phyloP scores from a whole-genome alignment of 2,888 invertebrate genomes.

The Drosophila paucipuncta region DNA sequence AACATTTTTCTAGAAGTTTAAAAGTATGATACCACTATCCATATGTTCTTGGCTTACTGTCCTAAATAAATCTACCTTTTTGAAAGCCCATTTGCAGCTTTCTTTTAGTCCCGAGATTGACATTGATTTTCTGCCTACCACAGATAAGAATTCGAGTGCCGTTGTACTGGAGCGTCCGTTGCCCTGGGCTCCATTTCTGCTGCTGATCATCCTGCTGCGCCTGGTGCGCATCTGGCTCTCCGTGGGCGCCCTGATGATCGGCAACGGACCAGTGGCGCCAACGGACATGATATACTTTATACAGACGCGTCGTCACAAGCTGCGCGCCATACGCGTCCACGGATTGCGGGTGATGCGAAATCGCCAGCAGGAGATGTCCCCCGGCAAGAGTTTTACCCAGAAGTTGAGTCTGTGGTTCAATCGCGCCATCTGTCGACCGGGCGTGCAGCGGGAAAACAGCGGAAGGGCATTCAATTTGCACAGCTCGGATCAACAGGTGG shows the following conservation, averaged over 20 bases:
- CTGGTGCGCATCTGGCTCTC: conserved; percentile 76
- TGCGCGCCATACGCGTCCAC: conserved; percentile 79
- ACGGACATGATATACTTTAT: conserved; percentile 80
- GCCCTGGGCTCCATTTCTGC: conserved; percentile 82
- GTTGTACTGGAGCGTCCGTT: conserved; percentile 77
- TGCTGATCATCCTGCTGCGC: conserved; percentile 80
- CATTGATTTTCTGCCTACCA: not conserved
- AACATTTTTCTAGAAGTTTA: not conserved
- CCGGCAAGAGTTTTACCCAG: conserved; percentile 43
- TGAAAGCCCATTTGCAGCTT: not conserved
- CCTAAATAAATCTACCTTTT: not conserved
- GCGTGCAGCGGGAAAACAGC: conserved; percentile 54
- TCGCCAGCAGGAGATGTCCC: conserved; percentile 55
- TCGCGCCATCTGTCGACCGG: conserved; percentile 77
- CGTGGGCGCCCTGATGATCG: conserved; percentile 76
- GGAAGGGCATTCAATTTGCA: conserved; percentile 27
- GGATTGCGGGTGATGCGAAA: conserved; percentile 73
- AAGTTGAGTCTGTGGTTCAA: conserved; percentile 70
- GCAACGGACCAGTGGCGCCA: conserved; percentile 77
- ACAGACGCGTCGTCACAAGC: conserved; percentile 81
- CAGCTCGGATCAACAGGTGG: conserved; percentile 44
- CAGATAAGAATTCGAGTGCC: conserved; percentile 45
- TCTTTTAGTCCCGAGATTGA: not conserved
- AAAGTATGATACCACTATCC: not conserved
- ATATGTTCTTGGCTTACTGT: not conserved